These are phyloP conservation scores for Dipodomys stephensi DNA, from an alignment of 2,113 vertebrate species.

Conservation along the genomic window DNA sequence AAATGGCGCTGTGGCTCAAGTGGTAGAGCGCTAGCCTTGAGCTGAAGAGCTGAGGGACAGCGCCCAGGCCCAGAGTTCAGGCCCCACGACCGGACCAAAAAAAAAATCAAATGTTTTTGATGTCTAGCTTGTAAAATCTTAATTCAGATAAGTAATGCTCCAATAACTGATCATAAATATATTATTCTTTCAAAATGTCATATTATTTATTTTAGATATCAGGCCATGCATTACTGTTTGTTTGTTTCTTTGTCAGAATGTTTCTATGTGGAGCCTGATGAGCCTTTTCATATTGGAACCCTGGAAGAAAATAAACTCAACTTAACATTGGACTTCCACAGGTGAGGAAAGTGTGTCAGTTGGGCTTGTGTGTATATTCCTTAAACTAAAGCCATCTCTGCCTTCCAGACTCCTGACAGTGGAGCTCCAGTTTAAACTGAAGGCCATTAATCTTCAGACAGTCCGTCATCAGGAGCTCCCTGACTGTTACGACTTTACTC, in stretches of 20 bases:
- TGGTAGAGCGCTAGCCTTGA: too few relatives aligned
- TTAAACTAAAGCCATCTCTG: slow-evolving; percentile 56
- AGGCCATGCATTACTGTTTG: slow-evolving; percentile 24
- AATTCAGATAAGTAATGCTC: slow-evolving; percentile 3
- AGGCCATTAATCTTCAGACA: slow-evolving; percentile 97
- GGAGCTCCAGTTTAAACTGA: slow-evolving; percentile 92
- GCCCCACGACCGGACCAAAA: too few relatives aligned
- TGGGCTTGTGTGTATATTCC: neutral
- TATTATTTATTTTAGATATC: slow-evolving; percentile 27
- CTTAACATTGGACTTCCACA: slow-evolving; percentile 94
- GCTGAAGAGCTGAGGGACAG: too few relatives aligned
- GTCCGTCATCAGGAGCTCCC: slow-evolving; percentile 95
- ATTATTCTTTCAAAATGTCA: neutral
- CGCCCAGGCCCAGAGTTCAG: too few relatives aligned
- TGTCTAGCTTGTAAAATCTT: neutral
- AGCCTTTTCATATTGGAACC: slow-evolving; percentile 71
- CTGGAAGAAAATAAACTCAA: slow-evolving; percentile 85
- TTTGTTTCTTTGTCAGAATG: slow-evolving; percentile 90
- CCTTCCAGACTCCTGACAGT: slow-evolving; percentile 91
- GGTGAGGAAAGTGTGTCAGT: slow-evolving; percentile 84
- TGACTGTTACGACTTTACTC: slow-evolving; percentile 95
- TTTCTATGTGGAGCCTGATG: slow-evolving; percentile 88
- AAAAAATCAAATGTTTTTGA: neutral
- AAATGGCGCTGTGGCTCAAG: too few relatives aligned
- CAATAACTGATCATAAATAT: neutral